Base-by-base conservation (phyloP, 2,888 invertebrate genomes). In the Eilema caniola region DNA sequence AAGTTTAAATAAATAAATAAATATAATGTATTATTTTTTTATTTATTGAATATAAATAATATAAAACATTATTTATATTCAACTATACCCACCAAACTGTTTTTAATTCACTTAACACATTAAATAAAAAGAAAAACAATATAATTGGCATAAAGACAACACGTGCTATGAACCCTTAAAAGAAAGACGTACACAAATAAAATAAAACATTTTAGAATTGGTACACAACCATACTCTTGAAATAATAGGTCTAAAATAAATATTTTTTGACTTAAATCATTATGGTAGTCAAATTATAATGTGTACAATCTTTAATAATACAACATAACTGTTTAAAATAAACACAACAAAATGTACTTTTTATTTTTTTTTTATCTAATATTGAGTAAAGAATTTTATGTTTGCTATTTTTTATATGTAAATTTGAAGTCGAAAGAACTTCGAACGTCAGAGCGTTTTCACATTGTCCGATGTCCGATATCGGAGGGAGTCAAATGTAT, bases 151-250 rank as follows among this genome's bases (percentile, higher is more conserved):
- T 72, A 70, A 66, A 79, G 92, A 92, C 92, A 92, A 92, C 89
- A 89, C 92, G 88, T 80, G 85, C 88, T 84, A 86, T 73, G 74
- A 86, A 83, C 70, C 66, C 76, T 74, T 66, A 70, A 83, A 83
- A 78, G 12, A 86, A 88, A 87, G 84, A 87, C 74, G 85, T 85
- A 88, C 87, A 88, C 86, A 82, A 62, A 73, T 65, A 59, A 73
- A 60, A 63, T 66, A 60, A 31, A 8, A 2, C 3, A 31, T 53
- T 20, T 66, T 56, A 2, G n/a, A 56, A 65, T 56, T 65, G 28
- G 56, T 23, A 47, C 16, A 23, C n/a, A 23, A 56, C n/a, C 37
- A 62, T 37, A 62, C 12, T 61, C 25, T 62, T 12, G 33, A 10
- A 41, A 37, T 56, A 53, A 53, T 16, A 37, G 7, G 53, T 53